Percentiles rank a stretch among this genome's conserved stretches.
phyloP scores from a whole-genome alignment of 1,140 invertebrate species.

The Teleogryllus occipitalis region DNA sequence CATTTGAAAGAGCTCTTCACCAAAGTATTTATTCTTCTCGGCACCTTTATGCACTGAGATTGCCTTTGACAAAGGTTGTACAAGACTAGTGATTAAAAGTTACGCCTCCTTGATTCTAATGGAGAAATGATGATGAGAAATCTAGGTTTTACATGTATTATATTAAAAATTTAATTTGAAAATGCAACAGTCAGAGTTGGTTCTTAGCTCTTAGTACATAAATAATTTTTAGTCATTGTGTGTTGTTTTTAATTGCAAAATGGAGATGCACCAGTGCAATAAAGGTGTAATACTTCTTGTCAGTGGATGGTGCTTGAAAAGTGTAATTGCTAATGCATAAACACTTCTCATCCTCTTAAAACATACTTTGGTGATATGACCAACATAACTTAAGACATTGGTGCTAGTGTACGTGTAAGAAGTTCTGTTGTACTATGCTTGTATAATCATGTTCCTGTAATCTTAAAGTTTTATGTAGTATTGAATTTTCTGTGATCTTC shows the following conservation, averaged over 20 bases:
- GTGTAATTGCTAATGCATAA: neutral
- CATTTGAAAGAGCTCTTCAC: too few relatives aligned
- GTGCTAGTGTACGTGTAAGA: neutral
- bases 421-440: neutral
- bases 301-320: neutral
- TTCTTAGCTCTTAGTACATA: too few relatives aligned
- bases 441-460: neutral
- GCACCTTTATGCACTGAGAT: neutral
- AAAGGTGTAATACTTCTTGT: neutral
- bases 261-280: neutral
- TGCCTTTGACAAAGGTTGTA: neutral
- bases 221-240: neutral
- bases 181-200: too few relatives aligned
- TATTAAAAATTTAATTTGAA: neutral
- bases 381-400: neutral
- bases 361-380: neutral
- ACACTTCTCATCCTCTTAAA: neutral
- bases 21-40: neutral
- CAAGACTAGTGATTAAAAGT: neutral
- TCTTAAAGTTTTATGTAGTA: constrained; percentile 1
- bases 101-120: neutral
- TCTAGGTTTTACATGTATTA: neutral
- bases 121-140: too few relatives aligned
- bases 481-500: constrained; percentile 5
- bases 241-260: neutral